Conservation (phyloP, 2,113 vertebrate species). For the Sarotherodon lohbergeri region DNA sequence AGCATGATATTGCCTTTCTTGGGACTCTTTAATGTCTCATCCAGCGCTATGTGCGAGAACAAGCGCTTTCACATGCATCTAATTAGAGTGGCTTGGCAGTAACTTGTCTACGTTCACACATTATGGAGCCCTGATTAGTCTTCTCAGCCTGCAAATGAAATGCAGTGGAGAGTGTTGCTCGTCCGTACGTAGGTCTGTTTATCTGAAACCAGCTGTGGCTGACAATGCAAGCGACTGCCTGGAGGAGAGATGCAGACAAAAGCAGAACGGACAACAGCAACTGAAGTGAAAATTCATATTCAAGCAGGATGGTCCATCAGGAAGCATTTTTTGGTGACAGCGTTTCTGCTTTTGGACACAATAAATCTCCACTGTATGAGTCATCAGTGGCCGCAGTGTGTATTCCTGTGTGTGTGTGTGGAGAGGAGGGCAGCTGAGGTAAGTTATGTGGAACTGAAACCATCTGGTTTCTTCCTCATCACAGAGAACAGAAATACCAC, state of each 20-base stretch:
- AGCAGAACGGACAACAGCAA: neutral
- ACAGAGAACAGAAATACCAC: neutral
- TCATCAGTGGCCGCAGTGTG: neutral
- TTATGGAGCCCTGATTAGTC: constrained; percentile 27
- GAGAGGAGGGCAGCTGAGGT: neutral
- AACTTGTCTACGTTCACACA: constrained; percentile 34
- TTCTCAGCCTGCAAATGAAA: constrained; percentile 39
- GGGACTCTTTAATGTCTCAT: constrained; percentile 16
- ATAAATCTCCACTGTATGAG: constrained; percentile 4
- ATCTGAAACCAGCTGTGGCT: constrained; percentile 30
- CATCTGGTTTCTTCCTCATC: constrained; percentile 21
- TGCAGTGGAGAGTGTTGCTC: neutral
- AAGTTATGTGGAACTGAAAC: constrained; percentile 11
- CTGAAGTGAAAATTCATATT: neutral
- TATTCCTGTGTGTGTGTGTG: neutral
- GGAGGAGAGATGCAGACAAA: neutral
- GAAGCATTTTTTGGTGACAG: neutral
- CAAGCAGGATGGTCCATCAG: neutral
- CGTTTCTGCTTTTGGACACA: neutral
- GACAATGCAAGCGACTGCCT: neutral
- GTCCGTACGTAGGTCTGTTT: neutral
- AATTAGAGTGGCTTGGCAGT: constrained; percentile 38
- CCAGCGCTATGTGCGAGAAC: neutral
- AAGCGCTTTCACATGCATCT: constrained; percentile 8
- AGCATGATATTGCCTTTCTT: neutral